Evolutionary conservation across 30 jellyfish, hydroid and myxozoan species (phyloP).

Genomic region (Aurelia aurita complex sp. Pacific): DNA sequence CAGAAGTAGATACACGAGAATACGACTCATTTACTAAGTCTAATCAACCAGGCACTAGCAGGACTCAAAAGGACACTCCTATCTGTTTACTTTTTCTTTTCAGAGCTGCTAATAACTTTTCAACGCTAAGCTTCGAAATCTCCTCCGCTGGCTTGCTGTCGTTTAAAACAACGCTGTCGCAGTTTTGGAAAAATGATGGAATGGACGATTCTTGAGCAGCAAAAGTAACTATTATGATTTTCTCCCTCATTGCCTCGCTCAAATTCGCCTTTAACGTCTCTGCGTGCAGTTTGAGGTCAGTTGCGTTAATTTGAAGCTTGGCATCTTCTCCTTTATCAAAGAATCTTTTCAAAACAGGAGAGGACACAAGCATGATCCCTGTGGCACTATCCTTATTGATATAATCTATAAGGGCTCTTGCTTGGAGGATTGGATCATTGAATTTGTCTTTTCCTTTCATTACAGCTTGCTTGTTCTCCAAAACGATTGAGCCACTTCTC

Average conservation of each 20-base stretch:
- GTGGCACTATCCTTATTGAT: conserved; percentile 13
- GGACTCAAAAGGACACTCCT: conserved; percentile 4
- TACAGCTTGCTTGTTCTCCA: conserved; percentile 16
- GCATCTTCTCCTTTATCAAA: background rate
- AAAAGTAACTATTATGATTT: conserved; percentile 21
- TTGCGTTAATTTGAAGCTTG: conserved; percentile 14
- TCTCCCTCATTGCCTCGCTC: background rate
- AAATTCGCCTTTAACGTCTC: background rate
- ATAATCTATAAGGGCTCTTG: conserved; percentile 14
- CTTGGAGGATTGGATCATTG: background rate
- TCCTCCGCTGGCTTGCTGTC: conserved; percentile 34
- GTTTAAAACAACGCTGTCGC: conserved; percentile 6
- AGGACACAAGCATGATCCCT: conserved; percentile 21
- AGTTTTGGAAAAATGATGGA: conserved; percentile 10
- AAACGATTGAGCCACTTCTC: conserved; percentile 6
- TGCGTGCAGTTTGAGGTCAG: background rate
- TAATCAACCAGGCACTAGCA: too few relatives aligned
- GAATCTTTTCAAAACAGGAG: conserved; percentile 14
- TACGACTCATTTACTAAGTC: too few relatives aligned
- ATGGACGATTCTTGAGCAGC: background rate
- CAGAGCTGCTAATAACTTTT: conserved; percentile 11
- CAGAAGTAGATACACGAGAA: too few relatives aligned
- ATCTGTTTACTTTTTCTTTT: conserved; percentile 15
- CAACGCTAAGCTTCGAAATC: conserved; percentile 14
- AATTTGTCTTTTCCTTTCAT: background rate